These are phyloP conservation scores for Drosophila yakuba DNA, from an alignment of 1,140 invertebrate species.

Conservation along the genomic window DNA sequence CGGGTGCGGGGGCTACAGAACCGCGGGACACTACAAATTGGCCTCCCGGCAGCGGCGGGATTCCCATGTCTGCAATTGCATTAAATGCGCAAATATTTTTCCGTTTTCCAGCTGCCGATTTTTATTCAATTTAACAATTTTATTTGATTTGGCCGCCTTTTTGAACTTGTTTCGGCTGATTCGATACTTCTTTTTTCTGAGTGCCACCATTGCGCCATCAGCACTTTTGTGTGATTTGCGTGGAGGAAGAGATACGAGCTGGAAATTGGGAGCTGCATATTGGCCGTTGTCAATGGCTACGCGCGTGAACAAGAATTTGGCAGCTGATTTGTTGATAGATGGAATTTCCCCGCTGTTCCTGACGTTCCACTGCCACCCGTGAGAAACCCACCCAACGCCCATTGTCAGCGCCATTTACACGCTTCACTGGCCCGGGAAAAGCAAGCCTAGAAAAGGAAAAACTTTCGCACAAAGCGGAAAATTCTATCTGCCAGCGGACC, in stretches of 20 bases:
- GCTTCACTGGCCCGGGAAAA: slow-evolving; percentile 54
- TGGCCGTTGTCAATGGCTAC: slow-evolving; percentile 72
- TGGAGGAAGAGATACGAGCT: not conserved
- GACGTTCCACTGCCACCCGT: slow-evolving; percentile 4
- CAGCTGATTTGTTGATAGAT: slow-evolving; percentile 82
- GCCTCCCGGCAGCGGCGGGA: slow-evolving; percentile 33
- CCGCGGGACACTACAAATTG: slow-evolving; percentile 51
- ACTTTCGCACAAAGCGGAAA: slow-evolving; percentile 74
- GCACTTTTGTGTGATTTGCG: slow-evolving; percentile 54
- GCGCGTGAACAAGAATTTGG: slow-evolving; percentile 78
- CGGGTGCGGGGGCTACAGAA: not conserved
- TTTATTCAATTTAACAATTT: slow-evolving; percentile 83
- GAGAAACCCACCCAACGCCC: slow-evolving; percentile 17
- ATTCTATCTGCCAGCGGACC: slow-evolving; percentile 69
- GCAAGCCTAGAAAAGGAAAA: slow-evolving; percentile 47
- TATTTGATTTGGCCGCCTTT: slow-evolving; percentile 70
- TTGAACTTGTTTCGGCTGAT: slow-evolving; percentile 38
- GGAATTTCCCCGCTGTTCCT: slow-evolving; percentile 51
- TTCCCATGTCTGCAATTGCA: slow-evolving; percentile 64
- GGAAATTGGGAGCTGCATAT: slow-evolving; percentile 1
- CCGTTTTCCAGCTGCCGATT: slow-evolving; percentile 73
- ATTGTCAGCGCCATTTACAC: slow-evolving; percentile 80
- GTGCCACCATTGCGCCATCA: slow-evolving; percentile 39
- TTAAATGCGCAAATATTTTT: slow-evolving; percentile 76
- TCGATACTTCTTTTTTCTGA: slow-evolving; percentile 3